Conservation (phyloP, 2,888 invertebrate species). For the Lumbricus terrestris region DNA sequence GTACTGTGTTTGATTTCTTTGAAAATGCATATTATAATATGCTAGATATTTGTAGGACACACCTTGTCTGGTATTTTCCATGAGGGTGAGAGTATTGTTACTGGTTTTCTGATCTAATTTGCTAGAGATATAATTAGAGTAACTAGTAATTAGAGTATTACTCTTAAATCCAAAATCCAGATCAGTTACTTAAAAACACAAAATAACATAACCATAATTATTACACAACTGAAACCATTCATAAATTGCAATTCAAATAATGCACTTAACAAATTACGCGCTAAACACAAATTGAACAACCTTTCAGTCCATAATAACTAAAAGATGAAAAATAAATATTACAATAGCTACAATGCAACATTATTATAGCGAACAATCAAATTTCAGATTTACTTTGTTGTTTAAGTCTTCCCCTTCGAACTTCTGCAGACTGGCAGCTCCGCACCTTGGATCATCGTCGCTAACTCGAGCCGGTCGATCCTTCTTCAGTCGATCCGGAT, state of each 20-base stretch:
- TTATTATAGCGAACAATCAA: neutral
- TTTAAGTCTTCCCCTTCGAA: conserved; percentile 83
- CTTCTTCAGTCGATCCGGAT: conserved; percentile 76
- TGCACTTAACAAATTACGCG: neutral
- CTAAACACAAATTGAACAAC: neutral
- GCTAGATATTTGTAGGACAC: neutral
- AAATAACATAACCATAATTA: neutral
- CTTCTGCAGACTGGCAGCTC: conserved; percentile 80
- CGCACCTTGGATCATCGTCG: conserved; percentile 71
- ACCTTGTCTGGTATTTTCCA: too few species aligned
- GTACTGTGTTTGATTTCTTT: neutral
- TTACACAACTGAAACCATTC: neutral
- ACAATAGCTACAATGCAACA: too few species aligned
- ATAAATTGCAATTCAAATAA: neutral
- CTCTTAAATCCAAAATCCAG: neutral
- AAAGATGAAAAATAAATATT: neutral
- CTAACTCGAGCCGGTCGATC: conserved; percentile 71
- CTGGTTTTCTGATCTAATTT: neutral
- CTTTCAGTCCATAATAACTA: neutral
- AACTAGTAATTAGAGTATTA: too few species aligned
- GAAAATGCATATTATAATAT: neutral
- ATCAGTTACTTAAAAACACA: neutral
- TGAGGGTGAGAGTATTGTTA: neutral
- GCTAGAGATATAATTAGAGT: too few species aligned
- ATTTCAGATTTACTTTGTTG: conserved; percentile 56